Base-by-base conservation (phyloP, 2,888 invertebrate species). In the Hanleya hanleyi region DNA sequence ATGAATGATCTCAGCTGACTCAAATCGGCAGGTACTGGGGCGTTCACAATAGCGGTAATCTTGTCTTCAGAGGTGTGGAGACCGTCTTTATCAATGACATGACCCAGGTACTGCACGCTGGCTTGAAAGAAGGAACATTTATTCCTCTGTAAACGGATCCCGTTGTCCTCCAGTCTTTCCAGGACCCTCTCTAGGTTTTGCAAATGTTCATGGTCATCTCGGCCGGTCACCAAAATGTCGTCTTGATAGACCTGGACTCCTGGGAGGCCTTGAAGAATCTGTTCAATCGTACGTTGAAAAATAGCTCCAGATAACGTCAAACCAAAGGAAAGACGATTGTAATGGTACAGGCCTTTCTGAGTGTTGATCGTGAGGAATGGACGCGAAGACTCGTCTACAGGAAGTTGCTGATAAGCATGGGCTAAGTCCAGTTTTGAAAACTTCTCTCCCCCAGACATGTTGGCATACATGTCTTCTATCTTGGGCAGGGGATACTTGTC, bases 351-450 rank as follows among this genome's bases (percentile, higher is more conserved):
- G 18, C 71, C 71, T 38, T 67, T 61, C 15, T 69, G 69, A 18
- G 72, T 72, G 50, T 74, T 75, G 18, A 70, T 70, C 0, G 70
- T 74, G 1, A 71, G 67, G 68, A 36, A 64, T 9, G 71, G n/a
- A 62, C 76, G 75, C 18, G 69, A 67, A 1, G 50, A 70, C 15
- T 79, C 74, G 32, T 78, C 75, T 1, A 76, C 29, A 36, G 68
- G 66, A 33, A 79, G 47, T 29, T 82, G 78, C 1, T 67, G 65
- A 65, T 79, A 81, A 4, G 81, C 81, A 32, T 77, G 70, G 0
- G 50, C 36, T 5, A 83, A 41, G 36, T 83, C 84, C 4, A 83
- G 57, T 51, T 84, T 64, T 33, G 33, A 35, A 29, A 70, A 70
- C 29, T 65, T 51, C 26, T 64, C 22, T 35, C 64, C 64, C n/a